Percentiles rank a stretch among this genome's conserved stretches.
These are phyloP conservation scores for Motacilla tschutschensis DNA, from an alignment of 2,113 vertebrate genomes.

Conservation along the genomic window DNA sequence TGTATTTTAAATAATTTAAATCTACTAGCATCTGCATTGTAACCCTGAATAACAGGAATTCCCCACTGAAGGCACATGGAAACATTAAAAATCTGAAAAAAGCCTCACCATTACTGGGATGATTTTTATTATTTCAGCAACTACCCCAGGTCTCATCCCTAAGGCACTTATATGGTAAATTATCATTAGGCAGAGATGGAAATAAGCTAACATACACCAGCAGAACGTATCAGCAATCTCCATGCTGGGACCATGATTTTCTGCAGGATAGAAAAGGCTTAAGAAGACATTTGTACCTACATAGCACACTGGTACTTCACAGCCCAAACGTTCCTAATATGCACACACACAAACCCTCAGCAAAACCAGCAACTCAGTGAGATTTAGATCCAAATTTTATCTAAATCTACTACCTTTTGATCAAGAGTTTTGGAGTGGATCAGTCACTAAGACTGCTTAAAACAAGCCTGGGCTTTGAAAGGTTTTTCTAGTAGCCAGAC, in stretches of 20 bases:
- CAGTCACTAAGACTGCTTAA: not conserved
- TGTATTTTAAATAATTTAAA: not conserved
- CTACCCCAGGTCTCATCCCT: not conserved
- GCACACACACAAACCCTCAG: not conserved
- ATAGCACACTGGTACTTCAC: not conserved
- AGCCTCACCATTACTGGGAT: not conserved
- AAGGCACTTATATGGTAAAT: not conserved
- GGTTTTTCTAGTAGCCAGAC: not conserved
- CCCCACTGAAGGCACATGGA: not conserved
- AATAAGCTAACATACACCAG: not conserved
- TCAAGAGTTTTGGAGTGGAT: not conserved
- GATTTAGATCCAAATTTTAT: not conserved
- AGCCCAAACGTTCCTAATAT: not conserved
- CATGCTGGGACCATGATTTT: not conserved
- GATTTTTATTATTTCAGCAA: not conserved
- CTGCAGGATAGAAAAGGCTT: not conserved
- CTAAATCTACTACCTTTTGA: not conserved
- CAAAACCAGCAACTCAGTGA: not conserved
- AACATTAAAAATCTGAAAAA: not conserved
- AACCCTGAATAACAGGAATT: not conserved
- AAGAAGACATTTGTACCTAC: not conserved
- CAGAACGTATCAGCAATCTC: not conserved
- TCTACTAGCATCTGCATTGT: not conserved
- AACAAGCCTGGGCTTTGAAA: not conserved
- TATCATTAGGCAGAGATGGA: not conserved